A percentile compares a stretch with the other conserved stretches of the same genome.
Evolutionary conservation across 2,797 vertebrate genomes (phyloP).

Genomic region (Leucoraja ocellata): DNA sequence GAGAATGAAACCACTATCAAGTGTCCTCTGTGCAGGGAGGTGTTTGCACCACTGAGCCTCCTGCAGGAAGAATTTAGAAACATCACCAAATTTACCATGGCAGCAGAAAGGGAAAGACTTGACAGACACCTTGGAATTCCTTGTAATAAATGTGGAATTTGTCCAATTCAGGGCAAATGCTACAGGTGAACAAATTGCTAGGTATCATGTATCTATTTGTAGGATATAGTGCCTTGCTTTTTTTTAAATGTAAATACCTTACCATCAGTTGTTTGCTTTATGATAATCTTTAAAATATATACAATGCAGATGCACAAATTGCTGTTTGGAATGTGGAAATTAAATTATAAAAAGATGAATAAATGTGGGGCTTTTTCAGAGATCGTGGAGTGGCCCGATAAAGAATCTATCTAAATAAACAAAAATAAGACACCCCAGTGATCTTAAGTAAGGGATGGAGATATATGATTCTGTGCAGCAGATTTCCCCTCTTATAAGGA

Average conservation of each 20-base stretch:
- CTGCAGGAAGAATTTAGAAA: conserved; percentile 60
- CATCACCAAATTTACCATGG: conserved; percentile 48
- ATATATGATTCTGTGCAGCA: no score
- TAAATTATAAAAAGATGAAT: neutral
- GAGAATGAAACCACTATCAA: conserved; percentile 49
- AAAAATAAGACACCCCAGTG: neutral
- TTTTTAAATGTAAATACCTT: neutral
- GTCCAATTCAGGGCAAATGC: conserved; percentile 55
- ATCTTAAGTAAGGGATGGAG: neutral
- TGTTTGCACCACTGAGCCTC: conserved; percentile 51
- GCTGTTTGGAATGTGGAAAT: neutral
- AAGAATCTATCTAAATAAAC: neutral
- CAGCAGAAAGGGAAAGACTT: conserved; percentile 55
- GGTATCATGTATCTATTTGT: neutral
- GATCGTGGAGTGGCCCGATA: neutral
- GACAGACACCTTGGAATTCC: conserved; percentile 60
- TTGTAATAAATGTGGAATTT: conserved; percentile 55
- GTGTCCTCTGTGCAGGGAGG: conserved; percentile 62
- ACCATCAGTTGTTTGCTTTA: neutral
- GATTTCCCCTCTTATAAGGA: neutral
- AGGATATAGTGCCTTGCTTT: neutral
- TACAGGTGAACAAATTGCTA: conserved; percentile 55
- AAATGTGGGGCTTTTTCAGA: neutral
- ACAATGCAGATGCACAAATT: neutral
- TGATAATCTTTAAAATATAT: neutral